Evolutionary conservation across 2,113 vertebrate species (phyloP).

Genomic region (Passer montanus): DNA sequence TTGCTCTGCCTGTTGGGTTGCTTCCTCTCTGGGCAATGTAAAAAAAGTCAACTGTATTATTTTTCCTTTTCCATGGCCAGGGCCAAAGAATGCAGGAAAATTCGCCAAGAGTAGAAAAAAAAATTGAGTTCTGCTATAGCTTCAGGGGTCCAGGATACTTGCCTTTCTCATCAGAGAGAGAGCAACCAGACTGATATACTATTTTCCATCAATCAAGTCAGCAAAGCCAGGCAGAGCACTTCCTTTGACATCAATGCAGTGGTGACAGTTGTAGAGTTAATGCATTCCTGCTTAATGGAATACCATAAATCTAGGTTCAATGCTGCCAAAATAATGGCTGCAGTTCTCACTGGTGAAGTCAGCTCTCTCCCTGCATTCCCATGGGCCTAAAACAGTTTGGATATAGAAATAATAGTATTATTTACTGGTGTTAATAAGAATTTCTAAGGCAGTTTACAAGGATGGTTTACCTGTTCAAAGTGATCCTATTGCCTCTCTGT

Average conservation of each 20-base stretch:
- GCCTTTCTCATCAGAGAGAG: slow-evolving; percentile 37
- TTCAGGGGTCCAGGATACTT: slow-evolving; percentile 48
- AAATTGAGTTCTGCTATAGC: background rate
- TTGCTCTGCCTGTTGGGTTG: background rate
- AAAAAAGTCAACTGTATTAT: slow-evolving; percentile 23
- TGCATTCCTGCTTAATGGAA: slow-evolving; percentile 67
- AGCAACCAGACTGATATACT: slow-evolving; percentile 51
- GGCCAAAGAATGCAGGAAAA: slow-evolving; percentile 35
- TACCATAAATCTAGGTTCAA: slow-evolving; percentile 69
- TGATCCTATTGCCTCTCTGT: background rate
- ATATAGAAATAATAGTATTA: background rate
- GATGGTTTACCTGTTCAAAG: background rate
- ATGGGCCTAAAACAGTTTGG: background rate
- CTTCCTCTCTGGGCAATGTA: slow-evolving; percentile 9
- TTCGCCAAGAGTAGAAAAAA: slow-evolving; percentile 2
- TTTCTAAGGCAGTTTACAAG: background rate
- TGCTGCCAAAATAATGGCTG: slow-evolving; percentile 53
- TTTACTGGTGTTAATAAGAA: slow-evolving; percentile 38
- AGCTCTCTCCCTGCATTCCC: slow-evolving; percentile 14
- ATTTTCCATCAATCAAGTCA: slow-evolving; percentile 65
- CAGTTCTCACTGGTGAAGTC: slow-evolving; percentile 27
- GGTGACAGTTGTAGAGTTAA: slow-evolving; percentile 64
- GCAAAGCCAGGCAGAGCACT: slow-evolving; percentile 63
- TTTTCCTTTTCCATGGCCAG: slow-evolving; percentile 22
- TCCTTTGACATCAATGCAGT: slow-evolving; percentile 62